A percentile compares a stretch with the other conserved stretches of the same genome.
phyloP scores from a whole-genome alignment of 2,888 invertebrate species.

The Formica aserva region DNA sequence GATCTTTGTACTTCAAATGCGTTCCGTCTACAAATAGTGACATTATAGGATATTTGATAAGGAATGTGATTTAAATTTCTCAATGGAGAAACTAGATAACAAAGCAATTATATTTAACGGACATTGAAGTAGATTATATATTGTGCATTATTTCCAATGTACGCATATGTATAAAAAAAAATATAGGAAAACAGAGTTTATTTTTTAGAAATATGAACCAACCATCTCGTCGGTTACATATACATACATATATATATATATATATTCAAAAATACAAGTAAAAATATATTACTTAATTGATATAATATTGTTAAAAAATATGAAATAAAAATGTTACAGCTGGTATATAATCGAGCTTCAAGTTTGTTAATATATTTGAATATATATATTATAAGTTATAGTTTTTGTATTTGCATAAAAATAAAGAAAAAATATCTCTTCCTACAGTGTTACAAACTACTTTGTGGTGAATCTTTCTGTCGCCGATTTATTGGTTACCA shows the following conservation, averaged over 20 bases:
- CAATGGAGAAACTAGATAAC: neutral
- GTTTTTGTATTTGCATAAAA: neutral
- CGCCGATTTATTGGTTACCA: constrained; percentile 91
- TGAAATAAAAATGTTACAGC: neutral
- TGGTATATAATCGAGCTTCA: neutral
- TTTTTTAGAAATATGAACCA: neutral
- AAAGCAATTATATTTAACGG: neutral
- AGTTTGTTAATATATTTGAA: neutral
- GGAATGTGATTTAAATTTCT: neutral
- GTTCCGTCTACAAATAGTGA: neutral
- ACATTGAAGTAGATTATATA: neutral
- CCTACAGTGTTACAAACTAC: constrained; percentile 91
- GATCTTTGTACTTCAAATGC: neutral
- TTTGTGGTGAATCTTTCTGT: constrained; percentile 92
- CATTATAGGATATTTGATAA: neutral
- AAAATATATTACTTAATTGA: neutral
- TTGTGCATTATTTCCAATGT: neutral
- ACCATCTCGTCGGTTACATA: neutral
- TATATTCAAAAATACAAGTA: neutral
- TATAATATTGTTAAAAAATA: neutral
- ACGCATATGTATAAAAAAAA: neutral
- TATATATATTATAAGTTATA: neutral
- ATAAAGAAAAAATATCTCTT: constrained; percentile 9
- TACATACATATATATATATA: neutral
- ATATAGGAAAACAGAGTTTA: neutral